Conservation (phyloP, 2,797 vertebrate species). For the Neosilurus mollespiculum region DNA sequence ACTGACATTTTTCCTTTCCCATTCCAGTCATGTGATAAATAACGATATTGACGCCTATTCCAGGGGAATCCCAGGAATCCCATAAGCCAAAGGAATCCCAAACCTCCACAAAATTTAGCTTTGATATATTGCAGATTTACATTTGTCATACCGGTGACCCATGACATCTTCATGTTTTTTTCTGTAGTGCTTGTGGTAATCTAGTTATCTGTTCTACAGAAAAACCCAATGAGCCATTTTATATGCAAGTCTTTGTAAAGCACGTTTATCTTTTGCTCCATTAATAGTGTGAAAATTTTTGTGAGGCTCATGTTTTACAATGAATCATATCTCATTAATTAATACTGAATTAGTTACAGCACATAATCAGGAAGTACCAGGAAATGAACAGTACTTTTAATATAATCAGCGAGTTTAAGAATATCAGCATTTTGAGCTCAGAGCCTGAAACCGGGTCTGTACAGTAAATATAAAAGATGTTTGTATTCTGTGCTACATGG, state of each 20-base stretch:
- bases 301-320: background rate
- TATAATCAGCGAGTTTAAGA: constrained; percentile 8
- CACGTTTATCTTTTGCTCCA: background rate
- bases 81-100: too few relatives aligned
- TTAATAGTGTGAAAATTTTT: background rate
- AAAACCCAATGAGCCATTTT: background rate
- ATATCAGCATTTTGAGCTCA: constrained; percentile 6
- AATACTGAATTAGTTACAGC: constrained; percentile 16
- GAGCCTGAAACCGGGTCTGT: constrained; percentile 24
- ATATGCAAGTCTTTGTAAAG: background rate
- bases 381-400: constrained; percentile 11
- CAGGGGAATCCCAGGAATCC: too few relatives aligned
- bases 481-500: background rate
- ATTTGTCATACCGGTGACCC: too few relatives aligned
- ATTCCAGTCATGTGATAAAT: too few relatives aligned
- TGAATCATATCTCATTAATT: background rate
- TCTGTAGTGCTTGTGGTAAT: too few relatives aligned
- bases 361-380: constrained; percentile 25
- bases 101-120: too few relatives aligned
- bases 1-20: too few relatives aligned
- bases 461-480: constrained; percentile 20
- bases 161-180: too few relatives aligned
- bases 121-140: too few relatives aligned
- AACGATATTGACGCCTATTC: too few relatives aligned
- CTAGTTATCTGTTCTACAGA: background rate